phyloP scores from a whole-genome alignment of 2,888 invertebrate species.

The Choristoneura rosaceana region DNA sequence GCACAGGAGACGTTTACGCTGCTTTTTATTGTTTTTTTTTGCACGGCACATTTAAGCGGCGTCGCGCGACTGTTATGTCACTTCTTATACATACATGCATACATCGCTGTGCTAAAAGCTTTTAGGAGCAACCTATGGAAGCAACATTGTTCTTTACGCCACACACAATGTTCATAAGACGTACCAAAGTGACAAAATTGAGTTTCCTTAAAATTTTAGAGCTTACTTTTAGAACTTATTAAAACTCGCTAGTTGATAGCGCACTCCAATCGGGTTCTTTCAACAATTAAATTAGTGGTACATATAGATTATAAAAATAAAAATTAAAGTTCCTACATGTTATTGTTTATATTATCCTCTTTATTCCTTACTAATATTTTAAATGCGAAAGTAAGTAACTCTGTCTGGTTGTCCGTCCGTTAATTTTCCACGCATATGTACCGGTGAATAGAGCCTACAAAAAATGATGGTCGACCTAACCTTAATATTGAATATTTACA shows the following conservation, averaged over 20 bases:
- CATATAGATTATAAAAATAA: no score
- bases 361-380: no score
- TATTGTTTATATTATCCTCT: no score
- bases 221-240: background rate
- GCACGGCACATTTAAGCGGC: constrained; percentile 68
- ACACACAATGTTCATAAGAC: background rate
- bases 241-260: background rate
- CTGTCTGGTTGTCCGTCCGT: no score
- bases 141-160: constrained; percentile 43
- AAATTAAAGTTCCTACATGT: no score
- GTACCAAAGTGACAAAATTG: constrained; percentile 15
- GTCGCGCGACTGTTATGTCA: constrained; percentile 51
- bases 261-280: background rate
- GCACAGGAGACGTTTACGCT: constrained; percentile 65
- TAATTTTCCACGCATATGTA: no score
- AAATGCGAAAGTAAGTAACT: no score
- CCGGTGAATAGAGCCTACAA: no score
- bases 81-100: constrained; percentile 43
- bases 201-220: background rate
- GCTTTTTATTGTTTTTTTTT: constrained; percentile 74
- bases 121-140: constrained; percentile 42
- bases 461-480: no score
- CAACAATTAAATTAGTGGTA: no score
- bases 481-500: no score
- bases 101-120: constrained; percentile 50